Conservation (phyloP, 92 coral and sea anemone species). For the Chrysogorgia sp. region DNA sequence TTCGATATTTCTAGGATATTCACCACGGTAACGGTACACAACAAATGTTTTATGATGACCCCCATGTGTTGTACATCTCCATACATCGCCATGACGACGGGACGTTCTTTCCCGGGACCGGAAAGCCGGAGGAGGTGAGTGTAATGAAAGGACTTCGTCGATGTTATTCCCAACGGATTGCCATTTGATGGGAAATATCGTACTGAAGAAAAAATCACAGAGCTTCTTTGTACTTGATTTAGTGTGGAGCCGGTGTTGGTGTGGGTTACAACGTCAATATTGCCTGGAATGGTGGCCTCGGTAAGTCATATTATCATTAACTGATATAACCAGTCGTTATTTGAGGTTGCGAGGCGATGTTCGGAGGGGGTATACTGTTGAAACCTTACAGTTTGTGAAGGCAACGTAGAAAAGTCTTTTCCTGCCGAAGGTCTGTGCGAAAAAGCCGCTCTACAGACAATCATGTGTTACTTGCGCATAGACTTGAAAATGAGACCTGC, state of each 20-base stretch:
- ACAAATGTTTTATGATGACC: conserved; percentile 99
- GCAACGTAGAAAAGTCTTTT: too few species aligned
- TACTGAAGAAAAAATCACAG: not conserved
- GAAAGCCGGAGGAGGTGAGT: conserved; percentile 95
- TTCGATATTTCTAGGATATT: conserved; percentile 74
- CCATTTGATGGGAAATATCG: too few species aligned
- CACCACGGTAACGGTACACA: conserved; percentile 99
- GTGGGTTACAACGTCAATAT: conserved; percentile 98
- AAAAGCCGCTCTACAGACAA: too few species aligned
- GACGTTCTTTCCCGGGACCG: conserved; percentile 98
- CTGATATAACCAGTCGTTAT: not conserved
- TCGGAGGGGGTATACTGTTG: too few species aligned
- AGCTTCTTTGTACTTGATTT: conserved; percentile 12
- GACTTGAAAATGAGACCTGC: too few species aligned
- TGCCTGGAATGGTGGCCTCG: conserved; percentile 96
- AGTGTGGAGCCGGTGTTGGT: conserved; percentile 99
- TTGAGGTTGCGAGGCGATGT: too few species aligned
- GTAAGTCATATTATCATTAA: conserved; percentile 40
- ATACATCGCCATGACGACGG: conserved; percentile 99
- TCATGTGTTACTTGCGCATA: too few species aligned
- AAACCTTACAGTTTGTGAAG: too few species aligned
- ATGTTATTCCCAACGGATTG: not conserved
- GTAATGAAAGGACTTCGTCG: not conserved
- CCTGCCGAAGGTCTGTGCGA: too few species aligned
- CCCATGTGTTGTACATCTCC: conserved; percentile 96